These are phyloP conservation scores for Notolepis coatsorum DNA, from an alignment of 2,797 vertebrate genomes.

Conservation along the genomic window DNA sequence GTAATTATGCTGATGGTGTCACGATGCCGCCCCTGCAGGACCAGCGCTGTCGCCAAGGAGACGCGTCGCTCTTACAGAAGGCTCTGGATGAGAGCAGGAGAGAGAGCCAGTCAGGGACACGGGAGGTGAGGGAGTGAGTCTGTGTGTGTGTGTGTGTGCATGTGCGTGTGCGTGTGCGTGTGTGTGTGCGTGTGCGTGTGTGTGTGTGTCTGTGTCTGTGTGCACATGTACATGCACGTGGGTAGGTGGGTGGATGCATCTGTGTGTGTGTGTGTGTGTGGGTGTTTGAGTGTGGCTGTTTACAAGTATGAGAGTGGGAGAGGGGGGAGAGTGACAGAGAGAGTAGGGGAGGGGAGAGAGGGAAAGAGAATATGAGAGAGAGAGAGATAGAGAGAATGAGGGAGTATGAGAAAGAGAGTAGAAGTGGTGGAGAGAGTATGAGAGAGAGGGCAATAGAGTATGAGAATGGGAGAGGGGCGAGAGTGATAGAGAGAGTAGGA, in stretches of 20 bases:
- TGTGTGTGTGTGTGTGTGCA: conserved; percentile 44
- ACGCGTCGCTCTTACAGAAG: conserved; percentile 74
- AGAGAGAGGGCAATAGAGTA: neutral
- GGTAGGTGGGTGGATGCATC: conserved; percentile 1
- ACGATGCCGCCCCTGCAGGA: conserved; percentile 72
- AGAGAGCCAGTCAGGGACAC: conserved; percentile 68
- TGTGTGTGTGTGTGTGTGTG: conserved; percentile 13
- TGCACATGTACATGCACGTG: neutral
- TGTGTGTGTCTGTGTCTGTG: conserved; percentile 10
- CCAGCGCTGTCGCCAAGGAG: conserved; percentile 77
- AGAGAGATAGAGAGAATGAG: too few relatives aligned
- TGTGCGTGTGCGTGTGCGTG: conserved; percentile 12
- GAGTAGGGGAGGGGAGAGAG: too few relatives aligned
- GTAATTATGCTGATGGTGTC: conserved; percentile 57
- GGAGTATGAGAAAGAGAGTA: too few relatives aligned
- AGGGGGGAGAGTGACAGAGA: neutral
- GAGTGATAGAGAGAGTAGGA: conserved; percentile 33
- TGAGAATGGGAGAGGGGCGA: neutral
- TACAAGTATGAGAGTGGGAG: neutral
- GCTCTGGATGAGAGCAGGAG: conserved; percentile 74
- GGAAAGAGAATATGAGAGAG: too few relatives aligned
- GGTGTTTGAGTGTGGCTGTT: conserved; percentile 31
- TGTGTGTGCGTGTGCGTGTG: conserved; percentile 3
- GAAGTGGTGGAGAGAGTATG: neutral
- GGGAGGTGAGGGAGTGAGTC: conserved; percentile 66